These are phyloP conservation scores for Engraulis encrasicolus DNA, from an alignment of 2,113 vertebrate species.

Conservation along the genomic window DNA sequence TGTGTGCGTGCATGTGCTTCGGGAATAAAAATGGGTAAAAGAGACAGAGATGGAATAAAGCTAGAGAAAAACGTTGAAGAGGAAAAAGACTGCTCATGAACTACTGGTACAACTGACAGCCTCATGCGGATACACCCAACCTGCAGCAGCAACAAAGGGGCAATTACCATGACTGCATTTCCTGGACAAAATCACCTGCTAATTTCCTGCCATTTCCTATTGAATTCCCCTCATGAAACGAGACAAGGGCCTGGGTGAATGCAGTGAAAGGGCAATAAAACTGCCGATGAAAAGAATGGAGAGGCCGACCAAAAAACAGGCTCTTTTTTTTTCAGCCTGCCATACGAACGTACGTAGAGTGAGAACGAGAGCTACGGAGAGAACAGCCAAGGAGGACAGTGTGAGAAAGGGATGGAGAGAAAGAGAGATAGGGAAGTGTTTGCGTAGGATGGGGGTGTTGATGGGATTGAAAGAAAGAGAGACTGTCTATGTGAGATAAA, in stretches of 20 bases:
- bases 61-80: too few species aligned
- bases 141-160: background rate
- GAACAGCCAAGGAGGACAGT: background rate
- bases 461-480: background rate
- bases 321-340: background rate
- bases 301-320: background rate
- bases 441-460: background rate
- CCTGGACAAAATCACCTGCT: conserved; percentile 11
- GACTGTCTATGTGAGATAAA: background rate
- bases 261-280: background rate
- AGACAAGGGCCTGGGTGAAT: background rate
- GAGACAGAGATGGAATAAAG: too few species aligned
- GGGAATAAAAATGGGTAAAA: too few species aligned
- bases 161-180: background rate
- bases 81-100: too few species aligned
- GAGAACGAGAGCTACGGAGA: background rate
- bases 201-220: background rate
- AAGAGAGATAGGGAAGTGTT: background rate
- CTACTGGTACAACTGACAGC: background rate
- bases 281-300: background rate
- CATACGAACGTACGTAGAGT: background rate
- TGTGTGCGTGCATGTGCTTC: too few species aligned
- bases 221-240: background rate
- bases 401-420: background rate
- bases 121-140: too few species aligned